These are phyloP conservation scores for Cololabis saira DNA, from an alignment of 2,113 vertebrate species.

Conservation along the genomic window DNA sequence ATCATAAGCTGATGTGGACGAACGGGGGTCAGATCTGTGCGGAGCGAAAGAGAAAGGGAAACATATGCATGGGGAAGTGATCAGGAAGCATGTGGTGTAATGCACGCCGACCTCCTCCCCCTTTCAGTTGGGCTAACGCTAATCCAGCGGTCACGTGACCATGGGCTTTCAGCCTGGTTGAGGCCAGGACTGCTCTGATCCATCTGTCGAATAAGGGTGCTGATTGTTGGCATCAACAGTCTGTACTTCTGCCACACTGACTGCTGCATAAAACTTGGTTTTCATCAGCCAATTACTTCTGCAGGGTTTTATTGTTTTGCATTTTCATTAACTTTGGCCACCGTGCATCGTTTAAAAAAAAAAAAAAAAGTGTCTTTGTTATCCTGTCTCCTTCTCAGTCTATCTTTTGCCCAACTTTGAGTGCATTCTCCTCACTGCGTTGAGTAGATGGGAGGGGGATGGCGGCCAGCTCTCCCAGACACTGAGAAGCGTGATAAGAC, in stretches of 20 bases:
- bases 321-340: background rate
- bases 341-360: too few relatives aligned
- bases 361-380: too few relatives aligned
- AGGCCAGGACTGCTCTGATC: slow-evolving; percentile 59
- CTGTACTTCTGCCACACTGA: slow-evolving; percentile 28
- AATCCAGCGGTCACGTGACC: slow-evolving; percentile 76
- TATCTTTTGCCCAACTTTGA: slow-evolving; percentile 5
- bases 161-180: slow-evolving; percentile 62
- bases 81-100: slow-evolving; percentile 70
- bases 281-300: slow-evolving; percentile 12
- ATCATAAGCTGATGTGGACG: background rate
- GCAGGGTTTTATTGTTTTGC: background rate
- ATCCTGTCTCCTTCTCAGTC: background rate
- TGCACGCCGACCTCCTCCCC: slow-evolving; percentile 53
- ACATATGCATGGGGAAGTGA: slow-evolving; percentile 60
- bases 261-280: slow-evolving; percentile 25
- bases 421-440: slow-evolving; percentile 1
- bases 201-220: slow-evolving; percentile 66
- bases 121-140: slow-evolving; percentile 69
- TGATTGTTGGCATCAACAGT: slow-evolving; percentile 65
- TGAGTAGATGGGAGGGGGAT: slow-evolving; percentile 6
- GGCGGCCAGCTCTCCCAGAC: slow-evolving; percentile 15
- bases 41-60: slow-evolving; percentile 56
- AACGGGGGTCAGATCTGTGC: background rate
- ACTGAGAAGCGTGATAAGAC: slow-evolving; percentile 45